Evolutionary conservation across 1,140 invertebrate genomes (phyloP), one percentile per base, ranked within the genome.

Genomic region (Diachasma alloeum): DNA sequence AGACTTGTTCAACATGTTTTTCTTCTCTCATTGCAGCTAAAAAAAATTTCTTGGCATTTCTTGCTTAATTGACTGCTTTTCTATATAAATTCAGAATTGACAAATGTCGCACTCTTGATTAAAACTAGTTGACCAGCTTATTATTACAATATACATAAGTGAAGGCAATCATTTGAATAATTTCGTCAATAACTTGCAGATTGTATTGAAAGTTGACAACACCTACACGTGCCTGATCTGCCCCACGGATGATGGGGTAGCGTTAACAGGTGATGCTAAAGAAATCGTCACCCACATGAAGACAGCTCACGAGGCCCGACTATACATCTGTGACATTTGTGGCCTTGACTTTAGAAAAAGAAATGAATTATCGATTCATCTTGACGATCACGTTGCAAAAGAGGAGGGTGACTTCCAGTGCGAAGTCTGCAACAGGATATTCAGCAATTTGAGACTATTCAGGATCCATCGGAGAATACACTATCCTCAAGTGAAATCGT

Each of bases 321-420:
- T 95, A 4, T 94, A 94, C 83, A 92, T 95, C 75, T 96, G 95
- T 79, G 92, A 93, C 73, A 86, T 93, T 17, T 96, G 95, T 83
- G 93, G 93, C 0, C 85, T 91, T 59, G 91, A 93, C 72, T 93
- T 94, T 80, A 82, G 90, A 53, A 93, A 92, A 79, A 88, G 92
- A 75, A 91, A 90, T 26, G 92, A 93, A 76, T 87, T 95, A 2
- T 91, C 91, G 0, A 81, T 89, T 26, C 94, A 96, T 85, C 83
- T 94, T 4, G 92, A 94, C 78, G 91, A 93, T 75, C 93, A 94
- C 82, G 90, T 93, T 2, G 91, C 89, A 9, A 90, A 90, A 36
- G 92, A 92, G 78, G 91, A 92, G 70, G 91, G 91, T 1, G 90
- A 93, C 76, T 94, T 92, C 80, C 91, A 93, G 66, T 94, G 93